Percentiles rank a stretch among this genome's conserved stretches.
Evolutionary conservation across 2,888 invertebrate genomes (phyloP).

Genomic region (Mimachlamys varia): DNA sequence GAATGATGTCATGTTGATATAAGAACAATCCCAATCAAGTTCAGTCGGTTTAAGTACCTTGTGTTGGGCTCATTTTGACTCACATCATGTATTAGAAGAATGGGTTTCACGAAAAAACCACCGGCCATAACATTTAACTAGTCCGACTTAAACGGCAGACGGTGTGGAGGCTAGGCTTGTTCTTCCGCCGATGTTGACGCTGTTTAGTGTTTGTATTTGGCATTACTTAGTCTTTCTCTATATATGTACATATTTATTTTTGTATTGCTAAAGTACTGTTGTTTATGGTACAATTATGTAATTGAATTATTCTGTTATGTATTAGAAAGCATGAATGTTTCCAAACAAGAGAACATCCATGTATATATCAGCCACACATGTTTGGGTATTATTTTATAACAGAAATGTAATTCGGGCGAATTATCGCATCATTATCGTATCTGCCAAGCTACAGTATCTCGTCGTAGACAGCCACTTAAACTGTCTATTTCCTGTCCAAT

Average conservation of each 20-base stretch:
- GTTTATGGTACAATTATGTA: neutral
- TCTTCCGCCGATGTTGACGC: neutral
- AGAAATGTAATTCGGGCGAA: neutral
- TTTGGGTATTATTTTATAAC: neutral
- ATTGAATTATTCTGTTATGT: neutral
- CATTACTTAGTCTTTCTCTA: neutral
- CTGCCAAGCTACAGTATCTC: neutral
- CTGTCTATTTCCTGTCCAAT: neutral
- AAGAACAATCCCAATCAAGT: neutral
- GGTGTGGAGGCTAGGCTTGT: neutral
- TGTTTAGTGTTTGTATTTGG: neutral
- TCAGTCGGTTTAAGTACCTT: slow-evolving; percentile 7
- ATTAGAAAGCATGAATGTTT: neutral
- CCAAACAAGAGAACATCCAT: neutral
- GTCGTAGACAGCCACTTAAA: neutral
- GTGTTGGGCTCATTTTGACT: neutral
- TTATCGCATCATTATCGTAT: neutral
- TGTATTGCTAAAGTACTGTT: neutral
- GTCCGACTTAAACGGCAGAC: neutral
- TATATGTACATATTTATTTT: neutral
- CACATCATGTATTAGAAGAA: neutral
- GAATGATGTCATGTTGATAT: neutral
- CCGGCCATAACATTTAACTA: neutral
- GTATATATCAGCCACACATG: neutral
- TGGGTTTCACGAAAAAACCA: neutral